phyloP scores from a whole-genome alignment of 2,113 vertebrate genomes.

The Grallaria varia region DNA sequence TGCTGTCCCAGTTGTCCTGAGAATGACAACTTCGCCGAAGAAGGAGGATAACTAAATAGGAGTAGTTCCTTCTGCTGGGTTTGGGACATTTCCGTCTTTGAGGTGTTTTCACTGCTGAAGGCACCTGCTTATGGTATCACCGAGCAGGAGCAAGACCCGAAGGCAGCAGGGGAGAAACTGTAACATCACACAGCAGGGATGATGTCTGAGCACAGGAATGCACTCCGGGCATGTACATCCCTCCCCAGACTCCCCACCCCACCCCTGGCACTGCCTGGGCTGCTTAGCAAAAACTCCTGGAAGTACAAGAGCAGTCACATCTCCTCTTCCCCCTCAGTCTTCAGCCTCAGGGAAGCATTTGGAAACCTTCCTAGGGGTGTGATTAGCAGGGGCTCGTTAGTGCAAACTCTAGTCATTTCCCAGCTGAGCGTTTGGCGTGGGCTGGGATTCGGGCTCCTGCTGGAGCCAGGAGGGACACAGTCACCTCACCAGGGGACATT shows the following conservation, averaged over 20 bases:
- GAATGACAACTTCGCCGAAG: background rate
- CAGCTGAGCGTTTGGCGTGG: background rate
- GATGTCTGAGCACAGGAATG: background rate
- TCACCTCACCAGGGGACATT: background rate
- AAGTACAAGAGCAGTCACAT: background rate
- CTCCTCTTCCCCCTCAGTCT: background rate
- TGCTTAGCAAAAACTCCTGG: background rate
- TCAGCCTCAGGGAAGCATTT: background rate
- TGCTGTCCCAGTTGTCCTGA: background rate
- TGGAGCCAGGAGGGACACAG: background rate
- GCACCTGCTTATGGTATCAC: background rate
- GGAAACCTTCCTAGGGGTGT: background rate
- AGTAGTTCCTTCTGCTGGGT: background rate
- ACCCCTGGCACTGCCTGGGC: background rate
- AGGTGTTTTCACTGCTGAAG: background rate
- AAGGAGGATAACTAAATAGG: background rate
- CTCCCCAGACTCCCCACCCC: background rate
- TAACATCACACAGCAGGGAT: background rate
- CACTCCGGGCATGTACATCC: fast-evolving
- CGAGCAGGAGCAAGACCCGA: background rate
- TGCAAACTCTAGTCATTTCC: background rate
- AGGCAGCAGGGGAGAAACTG: background rate
- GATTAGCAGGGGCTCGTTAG: background rate
- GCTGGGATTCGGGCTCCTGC: background rate
- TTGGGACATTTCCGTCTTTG: background rate